Conservation (phyloP, 2,888 invertebrate genomes). For the Proisotoma minuta region DNA sequence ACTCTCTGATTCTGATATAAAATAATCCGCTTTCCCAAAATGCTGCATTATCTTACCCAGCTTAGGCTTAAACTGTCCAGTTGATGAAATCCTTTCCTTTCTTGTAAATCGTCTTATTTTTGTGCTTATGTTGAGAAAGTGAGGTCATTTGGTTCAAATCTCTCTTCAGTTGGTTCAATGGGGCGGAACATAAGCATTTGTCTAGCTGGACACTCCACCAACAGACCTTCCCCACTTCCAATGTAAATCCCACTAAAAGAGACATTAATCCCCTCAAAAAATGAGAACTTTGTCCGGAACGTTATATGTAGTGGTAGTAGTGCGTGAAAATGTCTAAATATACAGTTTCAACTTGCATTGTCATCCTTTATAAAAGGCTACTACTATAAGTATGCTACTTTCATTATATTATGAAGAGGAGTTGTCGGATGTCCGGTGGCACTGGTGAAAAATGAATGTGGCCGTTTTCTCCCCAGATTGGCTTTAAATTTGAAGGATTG, state of each 20-base stretch:
- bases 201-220: conserved; percentile 7
- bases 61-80: no score
- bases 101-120: no score
- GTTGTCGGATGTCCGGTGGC: background rate
- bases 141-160: no score
- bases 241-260: conserved; percentile 8
- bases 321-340: background rate
- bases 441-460: conserved; percentile 1
- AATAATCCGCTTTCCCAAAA: no score
- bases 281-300: no score
- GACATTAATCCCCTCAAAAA: conserved; percentile 8
- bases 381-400: no score
- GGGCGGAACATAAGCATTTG: conserved; percentile 6
- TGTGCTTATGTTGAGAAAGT: no score
- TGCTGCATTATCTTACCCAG: no score
- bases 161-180: conserved; percentile 9
- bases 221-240: background rate
- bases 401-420: background rate
- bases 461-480: background rate
- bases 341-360: background rate
- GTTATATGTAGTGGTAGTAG: no score
- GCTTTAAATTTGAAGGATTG: background rate
- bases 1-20: no score
- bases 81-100: no score
- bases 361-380: no score